Evolutionary conservation across 2,888 invertebrate species (phyloP), one percentile per base, ranked within the genome.

Genomic region (Catocala fraxini): DNA sequence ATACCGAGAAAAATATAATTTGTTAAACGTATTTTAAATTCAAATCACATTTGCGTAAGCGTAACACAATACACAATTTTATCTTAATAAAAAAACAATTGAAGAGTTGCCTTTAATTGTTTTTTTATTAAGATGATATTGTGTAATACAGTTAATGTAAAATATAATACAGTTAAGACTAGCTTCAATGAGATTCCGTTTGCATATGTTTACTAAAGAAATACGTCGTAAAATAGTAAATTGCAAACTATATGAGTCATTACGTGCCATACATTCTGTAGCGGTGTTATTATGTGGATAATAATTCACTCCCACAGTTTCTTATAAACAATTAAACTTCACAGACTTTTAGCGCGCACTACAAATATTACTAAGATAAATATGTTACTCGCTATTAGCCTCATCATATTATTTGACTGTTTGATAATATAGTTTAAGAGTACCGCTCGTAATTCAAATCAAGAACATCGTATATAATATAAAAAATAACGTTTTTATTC

Each of bases 131-230:
- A n/a, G n/a, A n/a, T n/a, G n/a, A n/a, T n/a, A n/a, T n/a, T n/a
- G n/a, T n/a, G n/a, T n/a, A n/a, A n/a, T n/a, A n/a, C n/a, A n/a
- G n/a, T n/a, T n/a, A n/a, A n/a, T n/a, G n/a, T n/a, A n/a, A 15
- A 13, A 15, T 9, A 4, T 15, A 13, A 9, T 35, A 1, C 0
- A 15, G n/a, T 45, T 10, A 25, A 33, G 25, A 52, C n/a, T 33
- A 51, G 53, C 59, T 61, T 56, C 63, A 61, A 47, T 66, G 56
- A 55, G 52, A 70, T 62, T 63, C 52, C 11, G 45, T 64, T 60
- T 56, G 61, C 56, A 64, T 62, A 55, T 53, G 46, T 61, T 65
- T 66, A 56, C 56, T 59, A 11, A 39, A 42, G 60, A 53, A 65
- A 51, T 54, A 61, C 57, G 57, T 56, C 61, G 55, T 69, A 55